Evolutionary conservation across 2,797 vertebrate species (phyloP).

Genomic region (Aselliscus stoliczkanus): DNA sequence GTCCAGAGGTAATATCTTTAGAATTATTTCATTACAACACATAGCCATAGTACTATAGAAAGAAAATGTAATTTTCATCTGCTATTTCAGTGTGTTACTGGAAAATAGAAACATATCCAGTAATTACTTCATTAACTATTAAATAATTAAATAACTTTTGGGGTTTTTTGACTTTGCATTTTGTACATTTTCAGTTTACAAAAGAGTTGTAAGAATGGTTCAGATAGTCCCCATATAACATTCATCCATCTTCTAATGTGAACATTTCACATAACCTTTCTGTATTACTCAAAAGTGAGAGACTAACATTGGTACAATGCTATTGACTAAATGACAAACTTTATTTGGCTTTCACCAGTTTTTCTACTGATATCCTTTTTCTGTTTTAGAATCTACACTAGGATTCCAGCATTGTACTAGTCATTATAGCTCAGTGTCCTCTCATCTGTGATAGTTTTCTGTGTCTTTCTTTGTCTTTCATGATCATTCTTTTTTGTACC

Average conservation of each 20-base stretch:
- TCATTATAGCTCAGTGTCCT: neutral
- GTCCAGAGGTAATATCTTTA: neutral
- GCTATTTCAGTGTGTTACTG: neutral
- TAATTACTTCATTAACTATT: neutral
- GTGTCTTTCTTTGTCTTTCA: neutral
- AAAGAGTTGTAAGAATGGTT: neutral
- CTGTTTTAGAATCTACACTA: neutral
- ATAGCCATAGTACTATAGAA: neutral
- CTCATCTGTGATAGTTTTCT: neutral
- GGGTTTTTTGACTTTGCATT: neutral
- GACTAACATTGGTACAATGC: neutral
- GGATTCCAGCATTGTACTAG: neutral
- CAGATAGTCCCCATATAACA: no score
- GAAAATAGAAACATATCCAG: neutral
- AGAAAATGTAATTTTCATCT: neutral
- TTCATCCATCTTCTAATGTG: neutral
- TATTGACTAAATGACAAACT: neutral
- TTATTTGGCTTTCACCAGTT: neutral
- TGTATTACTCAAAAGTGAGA: neutral
- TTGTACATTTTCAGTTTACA: neutral
- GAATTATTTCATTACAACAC: neutral
- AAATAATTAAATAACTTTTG: neutral
- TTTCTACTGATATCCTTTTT: neutral
- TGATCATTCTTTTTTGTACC: neutral
- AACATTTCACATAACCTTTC: neutral